Percentiles rank a stretch among this genome's conserved stretches.
phyloP scores from a whole-genome alignment of 2,888 invertebrate genomes.

The Lasioglossum malachurum region DNA sequence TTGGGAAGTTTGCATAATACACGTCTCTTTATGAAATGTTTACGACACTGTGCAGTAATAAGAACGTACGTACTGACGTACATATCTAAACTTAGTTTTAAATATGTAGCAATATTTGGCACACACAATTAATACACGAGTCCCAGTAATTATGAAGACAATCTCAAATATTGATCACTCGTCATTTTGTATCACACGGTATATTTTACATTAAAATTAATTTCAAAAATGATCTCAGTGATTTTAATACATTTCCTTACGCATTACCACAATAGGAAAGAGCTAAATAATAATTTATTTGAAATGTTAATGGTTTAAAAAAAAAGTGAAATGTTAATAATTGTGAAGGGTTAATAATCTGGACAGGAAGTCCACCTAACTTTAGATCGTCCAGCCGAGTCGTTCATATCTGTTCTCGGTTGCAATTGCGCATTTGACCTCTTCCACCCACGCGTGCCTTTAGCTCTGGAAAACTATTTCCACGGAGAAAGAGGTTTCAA shows the following conservation, averaged over 20 bases:
- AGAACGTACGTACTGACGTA: background rate
- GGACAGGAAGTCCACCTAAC: background rate
- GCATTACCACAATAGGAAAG: fast-evolving
- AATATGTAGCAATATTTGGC: background rate
- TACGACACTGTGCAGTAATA: background rate
- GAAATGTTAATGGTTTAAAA: no score
- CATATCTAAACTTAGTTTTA: background rate
- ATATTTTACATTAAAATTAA: background rate
- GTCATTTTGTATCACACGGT: background rate
- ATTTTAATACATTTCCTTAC: background rate
- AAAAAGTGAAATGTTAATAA: no score
- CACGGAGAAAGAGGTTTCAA: constrained; percentile 54
- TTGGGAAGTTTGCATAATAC: background rate
- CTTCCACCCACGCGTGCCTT: constrained; percentile 40
- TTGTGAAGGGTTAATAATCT: background rate
- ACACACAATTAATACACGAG: background rate
- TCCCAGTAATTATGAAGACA: background rate
- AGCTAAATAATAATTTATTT: background rate
- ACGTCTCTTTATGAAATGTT: background rate
- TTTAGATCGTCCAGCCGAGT: background rate
- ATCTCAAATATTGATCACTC: background rate
- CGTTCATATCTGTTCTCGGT: background rate
- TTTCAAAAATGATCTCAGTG: background rate
- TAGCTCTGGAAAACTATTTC: constrained; percentile 34
- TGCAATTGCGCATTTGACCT: constrained; percentile 52